Conservation (phyloP, 2,888 invertebrate species). For the Lissonota sp. region DNA sequence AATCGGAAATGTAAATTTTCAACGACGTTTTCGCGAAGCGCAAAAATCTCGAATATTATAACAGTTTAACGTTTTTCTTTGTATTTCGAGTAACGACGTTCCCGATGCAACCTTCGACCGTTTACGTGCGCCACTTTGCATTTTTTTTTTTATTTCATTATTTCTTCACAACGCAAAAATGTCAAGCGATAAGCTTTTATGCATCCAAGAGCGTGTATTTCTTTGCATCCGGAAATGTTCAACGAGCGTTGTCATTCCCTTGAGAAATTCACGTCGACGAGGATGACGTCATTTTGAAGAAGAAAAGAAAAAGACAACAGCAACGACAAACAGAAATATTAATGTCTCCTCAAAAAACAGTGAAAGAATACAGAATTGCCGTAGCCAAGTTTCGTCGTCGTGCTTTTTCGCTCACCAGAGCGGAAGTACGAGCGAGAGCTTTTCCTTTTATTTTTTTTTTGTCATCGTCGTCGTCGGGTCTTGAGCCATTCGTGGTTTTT, state of each 20-base stretch:
- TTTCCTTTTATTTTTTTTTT: background rate
- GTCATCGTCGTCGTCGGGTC: background rate
- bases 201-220: no score
- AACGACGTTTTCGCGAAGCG: no score
- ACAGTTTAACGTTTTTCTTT: slow-evolving; percentile 4
- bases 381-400: background rate
- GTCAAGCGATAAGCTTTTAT: slow-evolving; percentile 10
- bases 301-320: no score
- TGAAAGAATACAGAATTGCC: background rate
- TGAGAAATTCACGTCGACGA: slow-evolving; percentile 5
- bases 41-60: no score
- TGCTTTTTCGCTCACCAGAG: background rate
- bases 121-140: background rate
- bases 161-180: background rate
- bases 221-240: background rate
- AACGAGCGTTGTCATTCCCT: background rate
- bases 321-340: no score
- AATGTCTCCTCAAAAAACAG: background rate
- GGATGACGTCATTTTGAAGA: background rate
- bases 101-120: background rate
- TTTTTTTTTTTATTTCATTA: background rate
- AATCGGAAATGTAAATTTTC: no score
- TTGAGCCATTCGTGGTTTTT: slow-evolving; percentile 52
- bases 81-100: slow-evolving; percentile 13
- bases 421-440: slow-evolving; percentile 26